These are phyloP conservation scores for Myocastor coypus DNA, from an alignment of 2,113 vertebrate genomes.

Conservation along the genomic window DNA sequence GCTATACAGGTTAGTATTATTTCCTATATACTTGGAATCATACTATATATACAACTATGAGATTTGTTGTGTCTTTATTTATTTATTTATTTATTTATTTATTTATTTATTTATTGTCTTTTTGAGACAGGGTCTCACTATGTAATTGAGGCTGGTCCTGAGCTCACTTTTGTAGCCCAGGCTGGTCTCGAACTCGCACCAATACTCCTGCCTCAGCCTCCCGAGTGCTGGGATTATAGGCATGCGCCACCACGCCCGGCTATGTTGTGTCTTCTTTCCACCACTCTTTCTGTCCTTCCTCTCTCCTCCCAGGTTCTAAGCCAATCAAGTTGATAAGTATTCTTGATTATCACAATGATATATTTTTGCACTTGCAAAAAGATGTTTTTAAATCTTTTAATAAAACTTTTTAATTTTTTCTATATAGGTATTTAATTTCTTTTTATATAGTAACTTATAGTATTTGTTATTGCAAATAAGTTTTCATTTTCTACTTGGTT, in stretches of 20 bases:
- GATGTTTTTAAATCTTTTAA: not conserved
- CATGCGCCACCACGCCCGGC: too few relatives aligned
- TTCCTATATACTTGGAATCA: not conserved
- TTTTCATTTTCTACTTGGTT: slow-evolving; percentile 22
- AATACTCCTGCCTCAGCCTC: too few relatives aligned
- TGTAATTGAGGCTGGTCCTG: too few relatives aligned
- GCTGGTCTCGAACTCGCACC: too few relatives aligned
- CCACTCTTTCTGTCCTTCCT: not conserved
- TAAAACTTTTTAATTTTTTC: not conserved
- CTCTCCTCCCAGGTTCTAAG: not conserved
- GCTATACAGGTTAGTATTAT: not conserved
- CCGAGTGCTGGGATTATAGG: too few relatives aligned
- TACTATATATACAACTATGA: not conserved
- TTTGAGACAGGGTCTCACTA: too few relatives aligned
- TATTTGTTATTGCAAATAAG: slow-evolving; percentile 39
- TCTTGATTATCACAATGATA: not conserved
- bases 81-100: too few relatives aligned
- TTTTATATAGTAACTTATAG: not conserved
- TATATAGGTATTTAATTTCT: not conserved
- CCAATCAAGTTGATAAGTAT: not conserved
- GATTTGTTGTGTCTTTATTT: not conserved
- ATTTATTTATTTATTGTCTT: too few relatives aligned
- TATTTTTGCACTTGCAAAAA: slow-evolving; percentile 16
- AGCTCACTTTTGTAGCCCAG: too few relatives aligned
- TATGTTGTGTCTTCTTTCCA: not conserved